Percentiles rank a stretch among this genome's conserved stretches.
Evolutionary conservation across 2,888 invertebrate genomes (phyloP).

Genomic region (Acleris emargana): DNA sequence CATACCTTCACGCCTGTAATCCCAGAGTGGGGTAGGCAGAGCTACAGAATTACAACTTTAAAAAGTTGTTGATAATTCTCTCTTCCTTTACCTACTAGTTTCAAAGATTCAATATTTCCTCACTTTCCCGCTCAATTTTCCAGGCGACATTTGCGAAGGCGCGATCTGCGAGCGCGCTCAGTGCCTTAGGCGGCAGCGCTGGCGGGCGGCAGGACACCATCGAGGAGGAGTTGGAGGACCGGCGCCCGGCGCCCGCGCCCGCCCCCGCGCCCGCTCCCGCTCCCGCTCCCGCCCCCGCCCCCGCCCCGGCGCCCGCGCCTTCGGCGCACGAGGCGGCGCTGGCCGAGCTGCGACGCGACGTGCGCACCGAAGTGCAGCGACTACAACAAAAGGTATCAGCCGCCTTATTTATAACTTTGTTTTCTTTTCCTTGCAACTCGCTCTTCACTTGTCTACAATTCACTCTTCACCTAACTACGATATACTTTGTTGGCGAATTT

Average conservation of each 20-base stretch:
- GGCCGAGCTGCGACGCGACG: constrained; percentile 74
- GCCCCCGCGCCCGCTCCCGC: constrained; percentile 53
- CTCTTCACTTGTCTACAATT: background rate
- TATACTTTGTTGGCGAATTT: no score
- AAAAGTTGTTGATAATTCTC: no score
- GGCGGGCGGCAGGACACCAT: constrained; percentile 89
- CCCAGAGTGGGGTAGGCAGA: no score
- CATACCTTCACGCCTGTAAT: no score
- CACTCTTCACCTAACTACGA: no score
- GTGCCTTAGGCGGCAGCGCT: constrained; percentile 74
- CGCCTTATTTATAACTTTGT: background rate
- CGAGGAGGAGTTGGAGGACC: constrained; percentile 87
- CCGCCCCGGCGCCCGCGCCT: constrained; percentile 44
- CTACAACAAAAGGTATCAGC: constrained; percentile 68
- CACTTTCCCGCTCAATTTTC: background rate
- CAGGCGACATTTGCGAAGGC: constrained; percentile 68
- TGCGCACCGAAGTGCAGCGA: constrained; percentile 71
- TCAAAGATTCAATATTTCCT: background rate
- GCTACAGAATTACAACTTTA: no score
- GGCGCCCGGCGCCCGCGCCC: constrained; percentile 59
- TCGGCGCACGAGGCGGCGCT: constrained; percentile 80
- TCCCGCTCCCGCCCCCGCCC: constrained; percentile 45
- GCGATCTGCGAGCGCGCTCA: constrained; percentile 70
- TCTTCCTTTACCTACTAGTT: no score
- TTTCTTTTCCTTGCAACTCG: background rate